Base-by-base conservation (phyloP, 35 echinoderm and acorn worm genomes). In the Ptychodera flava region DNA sequence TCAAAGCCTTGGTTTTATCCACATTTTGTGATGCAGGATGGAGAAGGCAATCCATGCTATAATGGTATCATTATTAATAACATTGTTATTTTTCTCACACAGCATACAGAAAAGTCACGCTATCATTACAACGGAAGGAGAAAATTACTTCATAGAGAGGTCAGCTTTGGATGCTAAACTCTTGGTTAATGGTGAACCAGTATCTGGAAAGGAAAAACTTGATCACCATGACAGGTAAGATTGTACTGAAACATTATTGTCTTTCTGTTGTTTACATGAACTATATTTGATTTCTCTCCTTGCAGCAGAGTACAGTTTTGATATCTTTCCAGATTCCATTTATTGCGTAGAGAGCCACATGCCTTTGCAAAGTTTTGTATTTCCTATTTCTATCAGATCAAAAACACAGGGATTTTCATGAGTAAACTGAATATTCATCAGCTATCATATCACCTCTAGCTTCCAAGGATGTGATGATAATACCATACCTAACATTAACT, bases 211-310 rank as follows among this genome's bases (percentile, higher is more conserved):
- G 84, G 28, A 83, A 34, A 87, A 97, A 89, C 87, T 97, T 28
- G 95, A 97, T 77, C 92, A 97, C 64, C 93, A 97, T 89, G 95
- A 97, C 89, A 97, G 95, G 95, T 97, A 87, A 28, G 16, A 16
- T 34, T 34, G 12, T 28, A 6, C 1, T 79, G 1, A 77, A 15
- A n/a, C 15, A 77, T 77, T n/a, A 77, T 15, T 77, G 75, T n/a
- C n/a, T n/a, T n/a, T n/a, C n/a, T n/a, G n/a, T n/a, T n/a, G n/a
- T n/a, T n/a, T n/a, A n/a, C n/a, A n/a, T n/a, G n/a, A n/a, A n/a
- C n/a, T n/a, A n/a, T n/a, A n/a, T n/a, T n/a, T n/a, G n/a, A n/a
- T n/a, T n/a, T n/a, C n/a, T n/a, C n/a, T n/a, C n/a, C n/a, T n/a
- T n/a, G n/a, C n/a, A n/a, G n/a, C n/a, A n/a, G n/a, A n/a, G n/a